These are phyloP conservation scores for Pogonus chalceus DNA, from an alignment of 1,140 invertebrate genomes.

Conservation along the genomic window DNA sequence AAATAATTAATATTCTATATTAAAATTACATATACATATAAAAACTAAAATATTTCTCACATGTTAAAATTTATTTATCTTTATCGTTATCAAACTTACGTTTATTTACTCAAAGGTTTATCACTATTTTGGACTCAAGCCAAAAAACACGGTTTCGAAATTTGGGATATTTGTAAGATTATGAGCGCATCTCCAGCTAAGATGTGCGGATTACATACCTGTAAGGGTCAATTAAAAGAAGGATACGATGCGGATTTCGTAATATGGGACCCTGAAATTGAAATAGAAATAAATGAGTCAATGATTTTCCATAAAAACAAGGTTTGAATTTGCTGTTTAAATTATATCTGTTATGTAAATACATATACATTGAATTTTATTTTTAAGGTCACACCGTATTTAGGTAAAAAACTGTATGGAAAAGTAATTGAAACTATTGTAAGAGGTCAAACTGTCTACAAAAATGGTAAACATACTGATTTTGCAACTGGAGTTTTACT, in stretches of 20 bases:
- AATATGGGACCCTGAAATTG: slow-evolving; percentile 54
- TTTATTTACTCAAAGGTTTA: slow-evolving; percentile 36
- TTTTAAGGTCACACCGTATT: slow-evolving; percentile 46
- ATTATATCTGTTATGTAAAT: slow-evolving; percentile 11
- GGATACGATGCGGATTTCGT: slow-evolving; percentile 65
- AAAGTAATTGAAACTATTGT: slow-evolving; percentile 49
- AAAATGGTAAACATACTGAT: slow-evolving; percentile 33
- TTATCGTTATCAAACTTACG: no score
- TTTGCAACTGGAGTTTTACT: slow-evolving; percentile 36
- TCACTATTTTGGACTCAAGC: slow-evolving; percentile 56
- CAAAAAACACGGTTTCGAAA: slow-evolving; percentile 36
- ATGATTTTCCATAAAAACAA: slow-evolving; percentile 50
- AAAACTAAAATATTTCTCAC: no score
- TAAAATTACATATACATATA: no score
- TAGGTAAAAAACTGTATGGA: slow-evolving; percentile 42
- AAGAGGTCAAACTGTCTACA: slow-evolving; percentile 44
- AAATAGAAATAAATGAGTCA: slow-evolving; percentile 41
- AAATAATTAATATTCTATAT: no score
- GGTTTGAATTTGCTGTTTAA: slow-evolving; percentile 28
- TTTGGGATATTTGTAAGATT: slow-evolving; percentile 47
- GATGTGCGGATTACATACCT: slow-evolving; percentile 45
- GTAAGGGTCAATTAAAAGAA: slow-evolving; percentile 47
- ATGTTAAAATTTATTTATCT: no score
- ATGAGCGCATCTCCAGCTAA: slow-evolving; percentile 49
- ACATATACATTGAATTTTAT: slow-evolving; percentile 26